Evolutionary conservation across 2,888 invertebrate species (phyloP).

Genomic region (Pomacea canaliculata): DNA sequence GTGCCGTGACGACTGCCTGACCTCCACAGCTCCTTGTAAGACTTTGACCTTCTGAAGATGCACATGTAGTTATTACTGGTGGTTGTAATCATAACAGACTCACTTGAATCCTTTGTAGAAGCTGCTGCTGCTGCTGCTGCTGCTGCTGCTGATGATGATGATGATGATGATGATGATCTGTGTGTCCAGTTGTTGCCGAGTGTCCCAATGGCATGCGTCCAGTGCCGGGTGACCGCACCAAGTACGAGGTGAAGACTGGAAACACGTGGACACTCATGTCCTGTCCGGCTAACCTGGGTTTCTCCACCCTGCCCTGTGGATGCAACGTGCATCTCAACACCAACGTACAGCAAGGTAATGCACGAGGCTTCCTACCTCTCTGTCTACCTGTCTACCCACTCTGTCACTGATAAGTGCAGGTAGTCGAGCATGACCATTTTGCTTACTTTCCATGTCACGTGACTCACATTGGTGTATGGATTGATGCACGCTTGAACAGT

Average conservation of each 20-base stretch:
- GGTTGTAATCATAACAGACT: too few relatives aligned
- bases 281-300: constrained; percentile 46
- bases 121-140: neutral
- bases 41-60: too few relatives aligned
- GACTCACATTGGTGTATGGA: neutral
- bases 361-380: neutral
- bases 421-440: neutral
- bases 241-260: constrained; percentile 37
- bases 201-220: constrained; percentile 33
- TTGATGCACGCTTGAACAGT: neutral
- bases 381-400: neutral
- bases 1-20: constrained; percentile 23
- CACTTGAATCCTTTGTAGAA: too few relatives aligned
- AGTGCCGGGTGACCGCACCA: constrained; percentile 33
- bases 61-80: too few relatives aligned
- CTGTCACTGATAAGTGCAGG: neutral
- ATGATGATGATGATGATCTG: constrained; percentile 4
- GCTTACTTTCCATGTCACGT: neutral
- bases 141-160: constrained; percentile 2
- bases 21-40: neutral
- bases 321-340: constrained; percentile 36
- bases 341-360: constrained; percentile 26
- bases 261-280: constrained; percentile 42
- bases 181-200: constrained; percentile 1
- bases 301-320: constrained; percentile 39